Percentiles rank a stretch among this genome's conserved stretches.
These are phyloP conservation scores for Procavia capensis DNA, from an alignment of 2,113 vertebrate genomes.

Conservation along the genomic window DNA sequence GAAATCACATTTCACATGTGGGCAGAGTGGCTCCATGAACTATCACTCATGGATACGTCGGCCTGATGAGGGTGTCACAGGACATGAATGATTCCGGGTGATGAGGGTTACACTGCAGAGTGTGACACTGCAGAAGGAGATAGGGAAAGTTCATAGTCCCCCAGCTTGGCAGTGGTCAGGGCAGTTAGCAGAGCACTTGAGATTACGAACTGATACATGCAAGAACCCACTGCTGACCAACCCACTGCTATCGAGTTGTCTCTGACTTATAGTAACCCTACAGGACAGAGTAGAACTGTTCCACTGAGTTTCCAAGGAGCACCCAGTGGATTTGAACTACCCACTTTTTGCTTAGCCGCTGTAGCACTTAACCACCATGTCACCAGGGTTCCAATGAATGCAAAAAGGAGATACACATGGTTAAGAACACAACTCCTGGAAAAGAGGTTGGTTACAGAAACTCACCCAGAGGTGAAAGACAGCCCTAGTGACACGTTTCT, in stretches of 20 bases:
- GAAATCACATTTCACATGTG: background rate
- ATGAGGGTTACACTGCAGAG: background rate
- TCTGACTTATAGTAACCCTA: too few species aligned
- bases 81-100: background rate
- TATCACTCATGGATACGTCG: background rate
- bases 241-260: too few species aligned
- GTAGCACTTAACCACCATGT: too few species aligned
- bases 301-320: too few species aligned
- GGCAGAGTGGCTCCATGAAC: background rate
- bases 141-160: background rate
- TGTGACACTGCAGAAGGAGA: background rate
- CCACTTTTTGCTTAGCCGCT: too few species aligned
- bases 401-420: background rate
- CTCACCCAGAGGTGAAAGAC: background rate
- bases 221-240: too few species aligned
- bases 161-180: background rate
- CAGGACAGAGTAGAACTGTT: too few species aligned
- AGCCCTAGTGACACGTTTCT: background rate
- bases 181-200: background rate
- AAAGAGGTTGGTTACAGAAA: background rate
- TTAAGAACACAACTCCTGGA: background rate
- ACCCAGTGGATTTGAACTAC: too few species aligned
- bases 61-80: background rate
- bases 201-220: background rate
- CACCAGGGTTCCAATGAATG: too few species aligned